phyloP scores from a whole-genome alignment of 2,797 vertebrate species.

The Garrulus glandarius region DNA sequence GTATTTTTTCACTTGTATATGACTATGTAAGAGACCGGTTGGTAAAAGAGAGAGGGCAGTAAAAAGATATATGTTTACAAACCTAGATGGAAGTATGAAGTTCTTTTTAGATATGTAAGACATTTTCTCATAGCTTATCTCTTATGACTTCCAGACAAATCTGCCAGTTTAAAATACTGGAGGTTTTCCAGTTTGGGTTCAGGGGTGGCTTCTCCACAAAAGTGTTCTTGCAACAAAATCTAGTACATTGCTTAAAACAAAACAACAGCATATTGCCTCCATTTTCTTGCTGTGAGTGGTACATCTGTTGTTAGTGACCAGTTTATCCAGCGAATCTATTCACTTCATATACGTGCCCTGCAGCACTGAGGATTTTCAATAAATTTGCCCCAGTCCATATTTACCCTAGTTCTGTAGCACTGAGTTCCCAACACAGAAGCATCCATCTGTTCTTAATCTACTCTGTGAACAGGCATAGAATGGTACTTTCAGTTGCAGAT shows the following conservation, averaged over 20 bases:
- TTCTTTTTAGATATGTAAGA: background rate
- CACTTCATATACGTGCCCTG: background rate
- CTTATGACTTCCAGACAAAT: background rate
- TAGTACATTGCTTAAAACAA: background rate
- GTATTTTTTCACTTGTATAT: conserved; percentile 26
- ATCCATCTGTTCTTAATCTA: background rate
- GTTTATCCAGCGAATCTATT: background rate
- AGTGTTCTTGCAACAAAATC: background rate
- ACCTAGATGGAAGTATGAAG: background rate
- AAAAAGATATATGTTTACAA: background rate
- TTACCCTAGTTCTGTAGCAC: background rate
- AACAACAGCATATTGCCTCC: background rate
- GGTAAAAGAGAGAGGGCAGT: background rate
- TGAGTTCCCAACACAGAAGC: background rate
- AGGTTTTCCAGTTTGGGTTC: background rate
- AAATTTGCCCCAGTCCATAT: background rate
- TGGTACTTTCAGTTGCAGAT: background rate
- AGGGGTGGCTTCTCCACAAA: background rate
- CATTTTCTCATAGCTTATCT: background rate
- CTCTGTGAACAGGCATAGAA: background rate
- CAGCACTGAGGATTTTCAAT: background rate
- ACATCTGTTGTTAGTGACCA: background rate
- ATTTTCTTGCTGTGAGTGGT: background rate
- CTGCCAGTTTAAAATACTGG: background rate
- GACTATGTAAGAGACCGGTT: background rate